These are phyloP conservation scores for Pocillopora grandis DNA, from an alignment of 92 coral and sea anemone genomes.

Conservation along the genomic window DNA sequence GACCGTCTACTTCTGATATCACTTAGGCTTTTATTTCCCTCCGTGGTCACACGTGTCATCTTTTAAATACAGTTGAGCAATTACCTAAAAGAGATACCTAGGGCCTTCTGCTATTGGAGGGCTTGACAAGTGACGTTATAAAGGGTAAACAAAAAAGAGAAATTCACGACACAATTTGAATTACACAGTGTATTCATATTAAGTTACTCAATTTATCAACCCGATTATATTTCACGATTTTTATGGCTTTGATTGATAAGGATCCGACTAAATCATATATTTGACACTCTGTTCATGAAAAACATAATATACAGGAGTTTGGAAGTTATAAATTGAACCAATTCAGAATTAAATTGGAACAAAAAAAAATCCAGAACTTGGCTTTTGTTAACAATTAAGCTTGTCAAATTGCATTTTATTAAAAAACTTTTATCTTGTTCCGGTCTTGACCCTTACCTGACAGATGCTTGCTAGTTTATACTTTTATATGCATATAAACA, in stretches of 20 bases:
- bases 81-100: slow-evolving; percentile 1
- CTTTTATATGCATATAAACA: background rate
- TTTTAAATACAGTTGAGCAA: background rate
- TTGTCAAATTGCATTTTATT: slow-evolving; percentile 8
- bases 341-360: background rate
- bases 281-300: background rate
- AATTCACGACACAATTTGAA: too few relatives aligned
- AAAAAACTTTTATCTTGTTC: background rate
- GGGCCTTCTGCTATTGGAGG: background rate
- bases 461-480: background rate
- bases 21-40: background rate
- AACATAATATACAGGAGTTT: background rate
- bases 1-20: slow-evolving; percentile 17
- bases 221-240: background rate
- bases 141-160: too few relatives aligned
- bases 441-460: background rate
- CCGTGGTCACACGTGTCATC: slow-evolving; percentile 1
- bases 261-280: background rate
- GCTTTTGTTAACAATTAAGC: background rate
- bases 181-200: background rate
- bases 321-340: background rate
- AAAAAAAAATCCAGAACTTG: background rate
- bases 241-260: background rate
- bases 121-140: background rate
- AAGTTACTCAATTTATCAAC: background rate